Base-by-base conservation (phyloP, 2,888 invertebrate species). In the Drosophila diplacantha region DNA sequence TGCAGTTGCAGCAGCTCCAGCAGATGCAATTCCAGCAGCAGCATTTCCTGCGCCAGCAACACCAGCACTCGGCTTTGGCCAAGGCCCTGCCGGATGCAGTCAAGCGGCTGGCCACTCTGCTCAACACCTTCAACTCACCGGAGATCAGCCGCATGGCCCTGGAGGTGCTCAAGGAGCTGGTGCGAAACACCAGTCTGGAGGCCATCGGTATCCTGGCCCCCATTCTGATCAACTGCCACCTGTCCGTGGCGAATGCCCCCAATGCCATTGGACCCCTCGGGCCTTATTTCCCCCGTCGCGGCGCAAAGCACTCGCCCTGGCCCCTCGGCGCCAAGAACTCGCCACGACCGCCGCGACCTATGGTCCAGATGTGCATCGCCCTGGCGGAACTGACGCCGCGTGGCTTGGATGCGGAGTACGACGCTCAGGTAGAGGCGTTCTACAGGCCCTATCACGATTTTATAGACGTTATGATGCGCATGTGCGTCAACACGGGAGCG, bases 61-160 rank as follows among this genome's bases (percentile, higher is more conserved):
- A 86, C 55, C 86, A 86, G 24, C 86, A 87, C 29, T 80, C 86
- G 3, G 74, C 85, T 0, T 72, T 86, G 26, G 93, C 93, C 69
- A 96, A 96, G 88, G 97, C 97, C 81, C 93, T 96, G 92, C 92
- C 94, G 37, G 97, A 97, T 86, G 93, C 96, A 16, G 91, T 96
- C n/a, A 91, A 96, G 61, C 93, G 96, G 65, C 89, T 97, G 70
- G 93, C 96, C 32, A 95, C 96, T 0, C 90, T 97, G 72, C 91
- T 97, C 54, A 97, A 97, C 86, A 93, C 96, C 14, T 97, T 95
- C 85, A 96, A 96, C 84, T 95, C 96, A 35, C 92, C 93, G 5
- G 95, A 96, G 76, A 92, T 97, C 87, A 90, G 96, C 66, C 92
- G 92, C 67, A 91, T 94, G 47, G 93, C 95, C 53, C 91, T 96